Base-by-base conservation (phyloP, 1,140 invertebrate genomes). In the Himalopsyche phryganea region DNA sequence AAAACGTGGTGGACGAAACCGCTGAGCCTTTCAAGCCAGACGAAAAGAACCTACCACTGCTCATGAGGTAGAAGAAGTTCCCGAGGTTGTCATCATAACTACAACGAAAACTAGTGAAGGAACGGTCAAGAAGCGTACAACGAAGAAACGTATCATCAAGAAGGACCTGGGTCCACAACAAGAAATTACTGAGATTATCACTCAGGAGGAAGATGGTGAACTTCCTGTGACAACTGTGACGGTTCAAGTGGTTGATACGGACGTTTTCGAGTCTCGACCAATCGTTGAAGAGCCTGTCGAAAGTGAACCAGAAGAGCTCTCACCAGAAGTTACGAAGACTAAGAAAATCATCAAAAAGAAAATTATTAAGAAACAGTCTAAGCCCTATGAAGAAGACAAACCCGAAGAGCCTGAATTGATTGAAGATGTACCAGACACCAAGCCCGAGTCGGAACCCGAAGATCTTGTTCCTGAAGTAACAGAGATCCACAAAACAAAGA, bases 141-240 rank as follows among this genome's bases (percentile, higher is more conserved):
- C 46, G 6, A 63, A 61, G n/a, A 66, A 66, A 46, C 48, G 57
- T 1, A 47, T 63, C 7, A 68, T 69, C 15, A 70, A 71, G 60
- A 71, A 71, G 57, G 61, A 59, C 48, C 64, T 62, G 14, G 69
- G 66, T 38, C 57, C 60, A 11, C 68, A 70, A 61, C 48, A 70
- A 60, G 68, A 72, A 65, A 65, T 66, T 1, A 71, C 68, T 23
- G 66, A 73, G 50, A 66, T 72, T 61, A 66, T 69, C 28, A 70
- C 72, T 19, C 65, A 70, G 51, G 69, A 72, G 66, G 71, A 75
- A 55, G 67, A 72, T 54, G 68, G 65, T 51, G 66, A 74, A 67
- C 47, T 66, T 63, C 67, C 68, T 2, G 28, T 66, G 65, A 69
- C 60, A 35, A 68, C 65, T 13, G 70, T 72, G 53, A 70, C 63